Percentiles rank a stretch among this genome's conserved stretches.
Conservation (phyloP, 2,113 vertebrate species). For the Spilogale gracilis region DNA sequence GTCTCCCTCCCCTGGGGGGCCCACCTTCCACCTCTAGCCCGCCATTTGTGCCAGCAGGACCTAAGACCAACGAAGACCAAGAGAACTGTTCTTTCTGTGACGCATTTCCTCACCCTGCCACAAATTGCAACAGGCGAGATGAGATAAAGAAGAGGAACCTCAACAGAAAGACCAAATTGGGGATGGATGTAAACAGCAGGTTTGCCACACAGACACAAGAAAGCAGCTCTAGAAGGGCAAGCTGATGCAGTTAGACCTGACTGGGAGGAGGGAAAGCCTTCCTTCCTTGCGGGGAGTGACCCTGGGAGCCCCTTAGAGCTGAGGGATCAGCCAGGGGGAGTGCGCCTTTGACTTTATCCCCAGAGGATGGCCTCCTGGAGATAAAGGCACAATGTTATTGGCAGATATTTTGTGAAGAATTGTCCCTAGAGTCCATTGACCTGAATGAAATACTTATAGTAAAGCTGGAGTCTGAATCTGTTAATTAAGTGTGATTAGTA, state of each 20-base stretch:
- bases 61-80: background rate
- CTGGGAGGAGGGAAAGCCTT: background rate
- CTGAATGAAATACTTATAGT: background rate
- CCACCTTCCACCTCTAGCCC: background rate
- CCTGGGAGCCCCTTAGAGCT: background rate
- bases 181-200: background rate
- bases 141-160: slow-evolving; percentile 61
- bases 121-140: slow-evolving; percentile 44
- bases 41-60: background rate
- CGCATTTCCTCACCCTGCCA: slow-evolving; percentile 1
- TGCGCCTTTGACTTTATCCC: background rate
- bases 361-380: background rate
- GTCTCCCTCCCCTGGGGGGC: background rate
- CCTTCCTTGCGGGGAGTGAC: background rate
- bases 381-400: background rate
- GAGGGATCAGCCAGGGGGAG: background rate
- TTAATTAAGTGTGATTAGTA: background rate
- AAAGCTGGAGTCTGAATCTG: background rate
- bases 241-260: background rate
- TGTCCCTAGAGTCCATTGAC: background rate
- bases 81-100: slow-evolving; percentile 31
- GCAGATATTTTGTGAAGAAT: slow-evolving; percentile 49
- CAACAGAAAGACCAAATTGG: background rate
- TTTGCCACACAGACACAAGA: background rate
- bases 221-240: background rate